Percentiles rank a stretch among this genome's conserved stretches.
Evolutionary conservation across 1,140 invertebrate genomes (phyloP).

Genomic region (Phthorimaea operculella): DNA sequence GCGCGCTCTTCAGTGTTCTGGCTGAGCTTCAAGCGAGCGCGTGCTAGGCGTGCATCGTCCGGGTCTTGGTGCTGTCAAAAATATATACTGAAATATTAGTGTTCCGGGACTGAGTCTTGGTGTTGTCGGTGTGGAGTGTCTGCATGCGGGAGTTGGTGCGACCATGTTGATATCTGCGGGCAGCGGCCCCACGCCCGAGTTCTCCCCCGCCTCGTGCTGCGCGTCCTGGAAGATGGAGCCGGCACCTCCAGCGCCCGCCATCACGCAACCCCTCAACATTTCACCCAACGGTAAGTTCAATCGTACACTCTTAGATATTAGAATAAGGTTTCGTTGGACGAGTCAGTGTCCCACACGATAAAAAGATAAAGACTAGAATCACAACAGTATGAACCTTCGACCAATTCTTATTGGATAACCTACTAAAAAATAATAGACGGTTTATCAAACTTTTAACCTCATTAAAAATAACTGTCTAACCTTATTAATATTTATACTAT

Average conservation of each 20-base stretch:
- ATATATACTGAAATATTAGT: neutral
- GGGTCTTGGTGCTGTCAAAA: conserved; percentile 25
- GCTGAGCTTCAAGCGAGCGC: conserved; percentile 63
- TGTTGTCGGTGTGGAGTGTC: conserved; percentile 28
- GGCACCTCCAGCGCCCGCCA: conserved; percentile 52
- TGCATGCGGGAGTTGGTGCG: conserved; percentile 37
- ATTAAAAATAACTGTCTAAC: too few species aligned
- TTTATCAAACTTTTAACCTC: too few species aligned
- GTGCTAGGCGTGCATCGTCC: conserved; percentile 43
- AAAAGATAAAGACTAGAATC: too few species aligned
- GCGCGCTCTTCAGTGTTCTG: conserved; percentile 66
- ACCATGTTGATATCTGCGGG: conserved; percentile 67
- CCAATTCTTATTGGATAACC: too few species aligned
- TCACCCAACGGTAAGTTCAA: conserved; percentile 57
- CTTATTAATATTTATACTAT: too few species aligned
- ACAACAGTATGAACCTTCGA: too few species aligned
- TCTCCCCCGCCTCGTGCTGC: conserved; percentile 66
- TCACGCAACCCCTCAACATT: conserved; percentile 53
- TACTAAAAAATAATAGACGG: too few species aligned
- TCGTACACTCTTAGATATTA: too few species aligned
- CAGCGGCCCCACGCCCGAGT: conserved; percentile 64
- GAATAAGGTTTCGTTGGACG: too few species aligned
- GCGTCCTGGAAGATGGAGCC: conserved; percentile 68
- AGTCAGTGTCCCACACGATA: too few species aligned
- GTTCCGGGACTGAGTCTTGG: conserved; percentile 22